Evolutionary conservation across 2,797 vertebrate genomes (phyloP).

Genomic region (Falco concolor): DNA sequence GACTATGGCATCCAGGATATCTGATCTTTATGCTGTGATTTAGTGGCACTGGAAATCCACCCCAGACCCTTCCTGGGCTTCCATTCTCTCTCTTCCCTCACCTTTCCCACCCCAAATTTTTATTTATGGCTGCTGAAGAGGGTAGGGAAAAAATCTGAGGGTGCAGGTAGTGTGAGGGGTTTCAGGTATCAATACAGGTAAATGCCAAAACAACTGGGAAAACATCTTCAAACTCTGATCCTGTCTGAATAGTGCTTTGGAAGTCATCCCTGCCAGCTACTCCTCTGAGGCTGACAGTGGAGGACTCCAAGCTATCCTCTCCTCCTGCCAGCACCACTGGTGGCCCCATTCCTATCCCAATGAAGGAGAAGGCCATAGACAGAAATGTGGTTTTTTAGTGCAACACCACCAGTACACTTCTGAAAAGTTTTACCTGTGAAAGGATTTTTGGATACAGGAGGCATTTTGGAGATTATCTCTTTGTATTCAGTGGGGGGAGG

Average conservation of each 20-base stretch:
- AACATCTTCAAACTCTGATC: neutral
- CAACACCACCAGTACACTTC: neutral
- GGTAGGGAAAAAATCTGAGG: neutral
- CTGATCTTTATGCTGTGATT: neutral
- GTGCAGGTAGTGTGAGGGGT: neutral
- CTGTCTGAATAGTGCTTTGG: neutral
- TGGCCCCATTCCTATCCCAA: neutral
- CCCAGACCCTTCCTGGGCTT: neutral
- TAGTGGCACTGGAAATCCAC: neutral
- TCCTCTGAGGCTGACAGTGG: neutral
- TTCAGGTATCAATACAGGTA: neutral
- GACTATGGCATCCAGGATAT: neutral
- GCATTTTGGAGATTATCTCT: neutral
- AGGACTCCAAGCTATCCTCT: neutral
- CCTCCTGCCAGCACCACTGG: neutral
- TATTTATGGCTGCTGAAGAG: neutral
- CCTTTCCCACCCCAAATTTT: neutral
- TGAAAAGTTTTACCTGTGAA: neutral
- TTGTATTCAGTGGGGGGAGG: neutral
- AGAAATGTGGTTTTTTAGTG: rapidly evolving
- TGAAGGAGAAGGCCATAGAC: neutral
- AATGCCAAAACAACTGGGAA: neutral
- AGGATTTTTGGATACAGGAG: neutral
- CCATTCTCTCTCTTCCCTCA: neutral
- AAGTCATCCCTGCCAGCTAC: neutral